phyloP scores from a whole-genome alignment of 2,113 vertebrate species.

The Phylloscopus trochiloides region DNA sequence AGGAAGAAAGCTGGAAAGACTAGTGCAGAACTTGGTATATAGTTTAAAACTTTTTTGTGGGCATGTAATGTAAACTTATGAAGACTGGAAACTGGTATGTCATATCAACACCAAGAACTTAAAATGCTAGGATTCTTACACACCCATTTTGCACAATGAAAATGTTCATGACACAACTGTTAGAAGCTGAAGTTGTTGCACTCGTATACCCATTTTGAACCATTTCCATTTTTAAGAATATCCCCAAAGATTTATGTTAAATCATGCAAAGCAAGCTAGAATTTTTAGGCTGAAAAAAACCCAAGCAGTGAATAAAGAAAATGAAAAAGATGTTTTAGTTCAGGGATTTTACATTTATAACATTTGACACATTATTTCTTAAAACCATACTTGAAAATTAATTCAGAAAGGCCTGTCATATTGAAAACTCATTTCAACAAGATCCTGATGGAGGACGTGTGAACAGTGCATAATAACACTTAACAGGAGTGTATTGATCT shows the following conservation, averaged over 20 bases:
- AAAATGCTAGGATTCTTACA: neutral
- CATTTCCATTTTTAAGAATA: neutral
- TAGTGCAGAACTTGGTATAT: neutral
- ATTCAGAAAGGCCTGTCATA: neutral
- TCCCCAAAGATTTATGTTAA: neutral
- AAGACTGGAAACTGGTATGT: neutral
- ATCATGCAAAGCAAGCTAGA: neutral
- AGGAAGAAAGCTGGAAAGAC: neutral
- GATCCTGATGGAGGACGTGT: neutral
- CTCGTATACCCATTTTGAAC: neutral
- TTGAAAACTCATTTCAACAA: conserved; percentile 37
- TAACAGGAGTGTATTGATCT: conserved; percentile 31
- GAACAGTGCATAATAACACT: conserved; percentile 9
- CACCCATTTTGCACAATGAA: neutral
- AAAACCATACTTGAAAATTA: conserved; percentile 34
- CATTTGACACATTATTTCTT: neutral
- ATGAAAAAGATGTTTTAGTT: neutral
- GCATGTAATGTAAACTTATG: neutral
- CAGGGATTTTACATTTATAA: neutral
- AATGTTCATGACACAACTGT: neutral
- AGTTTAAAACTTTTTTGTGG: neutral
- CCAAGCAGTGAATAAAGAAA: neutral
- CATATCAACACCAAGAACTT: neutral
- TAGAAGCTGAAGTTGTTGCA: neutral
- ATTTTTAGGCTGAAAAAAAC: neutral